phyloP scores from a whole-genome alignment of 2,113 vertebrate genomes.

The Lamprologus callipterus region DNA sequence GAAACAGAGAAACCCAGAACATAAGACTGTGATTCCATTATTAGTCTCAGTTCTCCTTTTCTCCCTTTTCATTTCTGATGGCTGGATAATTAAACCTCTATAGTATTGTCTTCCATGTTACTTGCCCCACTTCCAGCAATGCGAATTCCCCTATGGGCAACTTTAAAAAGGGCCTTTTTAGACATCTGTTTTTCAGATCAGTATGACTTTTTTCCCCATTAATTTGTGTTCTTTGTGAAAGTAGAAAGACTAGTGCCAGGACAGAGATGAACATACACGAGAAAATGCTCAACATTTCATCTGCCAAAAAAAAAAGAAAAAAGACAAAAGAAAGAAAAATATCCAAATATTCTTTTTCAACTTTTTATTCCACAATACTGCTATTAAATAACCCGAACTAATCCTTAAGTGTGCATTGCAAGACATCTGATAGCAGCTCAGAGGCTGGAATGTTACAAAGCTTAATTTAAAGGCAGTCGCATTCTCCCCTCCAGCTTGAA shows the following conservation, averaged over 20 bases:
- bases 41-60: slow-evolving; percentile 60
- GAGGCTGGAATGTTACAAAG: slow-evolving; percentile 37
- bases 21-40: slow-evolving; percentile 62
- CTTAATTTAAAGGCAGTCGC: slow-evolving; percentile 47
- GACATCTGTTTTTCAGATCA: slow-evolving; percentile 67
- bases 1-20: slow-evolving; percentile 42
- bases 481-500: slow-evolving; percentile 53
- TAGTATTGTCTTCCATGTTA: slow-evolving; percentile 74
- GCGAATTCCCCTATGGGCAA: slow-evolving; percentile 65
- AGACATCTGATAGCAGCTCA: slow-evolving; percentile 51
- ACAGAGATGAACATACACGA: slow-evolving; percentile 33
- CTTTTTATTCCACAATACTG: slow-evolving; percentile 39
- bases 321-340: slow-evolving; percentile 36
- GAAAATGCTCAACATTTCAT: slow-evolving; percentile 30
- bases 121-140: slow-evolving; percentile 68
- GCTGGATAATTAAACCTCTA: slow-evolving; percentile 77
- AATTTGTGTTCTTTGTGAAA: slow-evolving; percentile 68
- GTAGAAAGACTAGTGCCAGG: slow-evolving; percentile 49
- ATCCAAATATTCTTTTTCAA: slow-evolving; percentile 49
- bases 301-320: not conserved
- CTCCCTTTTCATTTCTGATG: slow-evolving; percentile 70
- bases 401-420: slow-evolving; percentile 31
- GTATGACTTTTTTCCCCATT: slow-evolving; percentile 38
- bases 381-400: slow-evolving; percentile 43
- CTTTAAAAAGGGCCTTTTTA: slow-evolving; percentile 62